Percentiles rank a stretch among this genome's conserved stretches.
Evolutionary conservation across 1,140 invertebrate genomes (phyloP).

Genomic region (Zaprionus capensis): DNA sequence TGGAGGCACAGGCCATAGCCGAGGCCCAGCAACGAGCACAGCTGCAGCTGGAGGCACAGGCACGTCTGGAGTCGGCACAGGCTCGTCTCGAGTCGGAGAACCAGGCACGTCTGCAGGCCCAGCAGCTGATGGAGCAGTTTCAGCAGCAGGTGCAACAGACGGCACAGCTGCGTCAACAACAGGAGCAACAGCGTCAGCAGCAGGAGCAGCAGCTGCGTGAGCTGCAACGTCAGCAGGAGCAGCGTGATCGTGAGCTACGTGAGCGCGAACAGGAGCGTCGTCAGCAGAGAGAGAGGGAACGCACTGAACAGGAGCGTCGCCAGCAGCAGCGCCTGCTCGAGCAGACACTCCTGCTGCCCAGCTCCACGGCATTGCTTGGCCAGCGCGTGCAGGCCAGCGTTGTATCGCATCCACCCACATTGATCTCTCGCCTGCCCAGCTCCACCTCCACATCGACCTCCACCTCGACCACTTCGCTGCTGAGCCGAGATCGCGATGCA

Average conservation of each 20-base stretch:
- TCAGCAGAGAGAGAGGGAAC: slow-evolving; percentile 43
- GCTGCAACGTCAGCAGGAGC: slow-evolving; percentile 55
- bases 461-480: slow-evolving; percentile 23
- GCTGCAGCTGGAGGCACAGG: slow-evolving; percentile 64
- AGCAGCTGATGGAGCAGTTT: slow-evolving; percentile 81
- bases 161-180: slow-evolving; percentile 67
- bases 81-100: slow-evolving; percentile 64
- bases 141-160: slow-evolving; percentile 78
- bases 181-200: slow-evolving; percentile 62
- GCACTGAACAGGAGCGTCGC: slow-evolving; percentile 23
- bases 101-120: slow-evolving; percentile 73
- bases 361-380: slow-evolving; percentile 51
- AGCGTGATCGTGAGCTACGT: slow-evolving; percentile 47
- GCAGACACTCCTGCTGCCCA: slow-evolving; percentile 64
- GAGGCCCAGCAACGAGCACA: slow-evolving; percentile 68
- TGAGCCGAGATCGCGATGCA: slow-evolving; percentile 61
- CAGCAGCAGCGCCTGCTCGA: slow-evolving; percentile 62
- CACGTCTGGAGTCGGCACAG: slow-evolving; percentile 60
- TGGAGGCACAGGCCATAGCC: slow-evolving; percentile 70
- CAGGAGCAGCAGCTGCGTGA: slow-evolving; percentile 67
- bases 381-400: slow-evolving; percentile 74
- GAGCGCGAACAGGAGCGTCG: slow-evolving; percentile 54
- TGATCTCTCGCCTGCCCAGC: slow-evolving; percentile 59
- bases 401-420: slow-evolving; percentile 72
- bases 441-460: slow-evolving; percentile 8